Base-by-base conservation (phyloP, 2,888 invertebrate genomes). In the Gortyna flavago region DNA sequence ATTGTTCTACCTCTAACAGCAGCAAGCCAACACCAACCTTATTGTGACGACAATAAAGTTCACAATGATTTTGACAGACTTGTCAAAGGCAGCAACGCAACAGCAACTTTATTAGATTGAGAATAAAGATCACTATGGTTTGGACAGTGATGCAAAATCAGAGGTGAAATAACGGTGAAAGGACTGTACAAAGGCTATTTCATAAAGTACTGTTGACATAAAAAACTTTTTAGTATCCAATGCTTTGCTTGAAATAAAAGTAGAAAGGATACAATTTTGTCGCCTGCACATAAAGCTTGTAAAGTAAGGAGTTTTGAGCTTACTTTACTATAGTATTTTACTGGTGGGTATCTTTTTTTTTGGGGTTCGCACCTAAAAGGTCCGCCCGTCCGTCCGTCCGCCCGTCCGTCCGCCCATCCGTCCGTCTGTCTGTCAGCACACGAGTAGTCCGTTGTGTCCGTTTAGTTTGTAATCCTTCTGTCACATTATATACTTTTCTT, bases 261-360 rank as follows among this genome's bases (percentile, higher is more conserved):
- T 83, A 86, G 79, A 84, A 84, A 75, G 62, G 75, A 73, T 54
- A 80, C 72, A 72, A 72, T 87, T 85, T 80, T 65, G 85, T 70
- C 75, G 48, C 29, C 32, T 54, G 38, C 29, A 75, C 65, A 77
- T 84, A 77, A 77, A 84, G 11, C 68, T 77, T 84, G 72, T 75
- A 59, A 84, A 73, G 41, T 62, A 74, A 70, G 67, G 51, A 57
- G 75, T 57, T 78, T 72, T 44, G 13, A 48, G 59, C 41, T 54
- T 35, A 70, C 67, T 65, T 35, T 65, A 61, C 48, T 21, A 29
- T 59, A 57, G 68, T 32, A 29, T 62, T 54, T 85, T 80, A 80
- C 64, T 59, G 54, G 35, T 61, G n/a, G 7, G 38, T 69, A 70
- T 77, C n/a, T 67, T 74, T 72, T 35, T 9, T 83, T 71, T 83